Evolutionary conservation across 2,797 vertebrate species (phyloP), one percentile per base, ranked within the genome.

Genomic region (Phrynocephalus forsythii): DNA sequence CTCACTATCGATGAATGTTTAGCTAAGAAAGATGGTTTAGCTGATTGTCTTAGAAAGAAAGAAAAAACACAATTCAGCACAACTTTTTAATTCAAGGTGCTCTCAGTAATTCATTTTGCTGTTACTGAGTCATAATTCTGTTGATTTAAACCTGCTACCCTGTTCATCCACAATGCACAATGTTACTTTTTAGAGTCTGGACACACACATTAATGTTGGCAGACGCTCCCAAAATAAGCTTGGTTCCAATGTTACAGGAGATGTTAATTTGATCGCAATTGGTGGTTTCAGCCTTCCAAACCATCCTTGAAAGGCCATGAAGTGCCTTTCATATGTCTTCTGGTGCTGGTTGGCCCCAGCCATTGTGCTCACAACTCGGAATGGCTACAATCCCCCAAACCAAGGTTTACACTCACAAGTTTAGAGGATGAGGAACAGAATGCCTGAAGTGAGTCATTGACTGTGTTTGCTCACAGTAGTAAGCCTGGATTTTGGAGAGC

Each of bases 161-260:
- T 69, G 18, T 3, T 63, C 80, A 81, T 2, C 22, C 24, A 80
- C 28, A 18, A 86, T 48, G 24, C 30, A 78, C 56, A 86, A 44
- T 28, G 24, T 50, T 26, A 48, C 66, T 33, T 15, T 81, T 80
- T 48, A n/a, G 10, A 9, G 26, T 79, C 2, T 86, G 48, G 6
- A 67, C 50, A 71, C 77, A 86, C 15, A 48, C 48, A 33, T 63
- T 63, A 85, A 68, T 79, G 30, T 63, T 72, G 80, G 44, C n/a
- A 7, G 38, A 80, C 24, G 6, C n/a, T 7, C 38, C 18, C 38
- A 81, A 6, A 10, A 56, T 56, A 71, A 22, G 15, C 26, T 85
- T 5, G 9, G 10, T 85, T 11, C 6, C 52, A 56, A 13, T 13
- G 13, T 56, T 56, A 56, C 52, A 56, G 52, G 13, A 56, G 52